A percentile compares a stretch with the other conserved stretches of the same genome.
Conservation (phyloP, 2,113 vertebrate species). For the Rallus limicola region DNA sequence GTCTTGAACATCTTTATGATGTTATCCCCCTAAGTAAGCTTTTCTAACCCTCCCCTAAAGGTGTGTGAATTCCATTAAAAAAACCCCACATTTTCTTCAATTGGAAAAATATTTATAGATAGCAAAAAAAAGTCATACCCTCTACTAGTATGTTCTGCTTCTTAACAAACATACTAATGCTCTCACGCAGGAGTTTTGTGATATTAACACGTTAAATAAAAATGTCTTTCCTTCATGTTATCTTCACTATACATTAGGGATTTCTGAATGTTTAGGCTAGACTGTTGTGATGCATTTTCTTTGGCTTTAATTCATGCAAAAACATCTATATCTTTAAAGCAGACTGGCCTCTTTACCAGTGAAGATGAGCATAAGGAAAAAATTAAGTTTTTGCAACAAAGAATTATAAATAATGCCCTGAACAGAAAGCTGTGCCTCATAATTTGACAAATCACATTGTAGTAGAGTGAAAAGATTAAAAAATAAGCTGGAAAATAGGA, state of each 20-base stretch:
- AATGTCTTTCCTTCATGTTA: neutral
- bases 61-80: neutral
- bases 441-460: neutral
- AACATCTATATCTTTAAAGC: neutral
- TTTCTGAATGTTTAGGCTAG: neutral
- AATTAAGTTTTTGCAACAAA: neutral
- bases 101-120: neutral
- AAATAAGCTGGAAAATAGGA: neutral
- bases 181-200: neutral
- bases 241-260: neutral
- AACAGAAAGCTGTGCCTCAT: neutral
- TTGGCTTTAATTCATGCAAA: neutral
- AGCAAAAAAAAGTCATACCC: neutral
- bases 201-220: neutral
- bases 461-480: neutral
- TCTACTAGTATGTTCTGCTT: neutral
- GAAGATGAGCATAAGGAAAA: neutral
- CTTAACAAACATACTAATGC: neutral
- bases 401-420: neutral
- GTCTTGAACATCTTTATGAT: neutral
- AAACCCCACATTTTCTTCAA: neutral
- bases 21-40: neutral
- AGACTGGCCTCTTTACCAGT: neutral
- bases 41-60: neutral
- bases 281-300: neutral